Conservation (phyloP, 2,888 invertebrate species). For the Dimorphilus gyrociliatus region DNA sequence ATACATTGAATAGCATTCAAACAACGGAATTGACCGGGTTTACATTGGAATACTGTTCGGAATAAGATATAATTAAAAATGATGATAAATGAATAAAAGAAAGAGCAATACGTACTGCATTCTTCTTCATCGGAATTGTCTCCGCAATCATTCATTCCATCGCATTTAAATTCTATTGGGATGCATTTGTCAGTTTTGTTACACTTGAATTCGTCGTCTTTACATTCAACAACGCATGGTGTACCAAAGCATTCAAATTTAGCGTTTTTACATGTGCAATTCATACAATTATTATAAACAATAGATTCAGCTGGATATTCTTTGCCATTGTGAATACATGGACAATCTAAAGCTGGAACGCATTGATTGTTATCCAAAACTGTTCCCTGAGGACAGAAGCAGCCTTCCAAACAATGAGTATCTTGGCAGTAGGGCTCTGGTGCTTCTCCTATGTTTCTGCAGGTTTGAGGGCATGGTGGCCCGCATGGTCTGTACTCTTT, state of each 20-base stretch:
- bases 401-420: slow-evolving; percentile 23
- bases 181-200: slow-evolving; percentile 5
- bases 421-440: slow-evolving; percentile 13
- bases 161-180: slow-evolving; percentile 6
- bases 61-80: not conserved
- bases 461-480: slow-evolving; percentile 62
- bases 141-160: slow-evolving; percentile 10
- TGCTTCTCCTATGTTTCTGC: slow-evolving; percentile 32
- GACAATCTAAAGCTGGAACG: slow-evolving; percentile 10
- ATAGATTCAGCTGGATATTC: slow-evolving; percentile 7
- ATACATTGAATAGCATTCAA: slow-evolving; percentile 8
- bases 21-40: slow-evolving; percentile 5
- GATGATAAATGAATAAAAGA: not conserved
- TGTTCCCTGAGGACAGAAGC: slow-evolving; percentile 23
- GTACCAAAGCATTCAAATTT: slow-evolving; percentile 9
- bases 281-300: slow-evolving; percentile 13
- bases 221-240: slow-evolving; percentile 4
- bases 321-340: slow-evolving; percentile 11
- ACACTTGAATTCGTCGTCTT: slow-evolving; percentile 9
- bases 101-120: slow-evolving; percentile 6
- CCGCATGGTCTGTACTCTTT: slow-evolving; percentile 62
- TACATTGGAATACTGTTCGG: slow-evolving; percentile 3
- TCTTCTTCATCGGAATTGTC: slow-evolving; percentile 11
- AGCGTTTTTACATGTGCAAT: slow-evolving; percentile 15
- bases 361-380: slow-evolving; percentile 12